phyloP scores from a whole-genome alignment of 2,888 invertebrate species.

The Catocala fraxini region DNA sequence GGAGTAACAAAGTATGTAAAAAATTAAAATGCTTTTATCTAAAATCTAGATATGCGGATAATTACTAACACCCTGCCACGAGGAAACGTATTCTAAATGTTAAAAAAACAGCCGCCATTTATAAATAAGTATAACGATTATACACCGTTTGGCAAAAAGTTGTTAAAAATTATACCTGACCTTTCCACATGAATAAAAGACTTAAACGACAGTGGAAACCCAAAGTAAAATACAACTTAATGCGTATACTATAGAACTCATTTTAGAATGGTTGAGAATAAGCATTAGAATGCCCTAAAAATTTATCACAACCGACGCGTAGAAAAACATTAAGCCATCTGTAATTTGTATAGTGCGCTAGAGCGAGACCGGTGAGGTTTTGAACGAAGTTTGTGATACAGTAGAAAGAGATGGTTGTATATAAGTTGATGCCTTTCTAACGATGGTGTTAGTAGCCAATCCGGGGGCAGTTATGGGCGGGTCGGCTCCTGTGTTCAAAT shows the following conservation, averaged over 20 bases:
- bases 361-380: conserved; percentile 61
- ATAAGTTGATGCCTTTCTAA: conserved; percentile 57
- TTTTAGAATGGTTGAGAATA: conserved; percentile 30
- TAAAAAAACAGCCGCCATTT: conserved; percentile 76
- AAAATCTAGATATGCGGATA: conserved; percentile 81
- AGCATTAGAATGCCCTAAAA: conserved; percentile 70
- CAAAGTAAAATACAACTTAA: conserved; percentile 43
- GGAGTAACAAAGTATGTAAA: conserved; percentile 70
- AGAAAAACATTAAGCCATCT: conserved; percentile 81
- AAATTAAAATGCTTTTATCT: conserved; percentile 70
- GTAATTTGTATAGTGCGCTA: conserved; percentile 75
- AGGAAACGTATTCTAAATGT: conserved; percentile 75
- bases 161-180: conserved; percentile 77
- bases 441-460: conserved; percentile 78
- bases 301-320: conserved; percentile 68
- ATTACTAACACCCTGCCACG: conserved; percentile 77
- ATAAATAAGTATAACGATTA: conserved; percentile 72
- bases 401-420: conserved; percentile 66
- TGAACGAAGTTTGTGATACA: conserved; percentile 41
- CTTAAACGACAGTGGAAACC: conserved; percentile 30
- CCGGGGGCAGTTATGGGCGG: conserved; percentile 75
- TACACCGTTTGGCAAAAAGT: conserved; percentile 72
- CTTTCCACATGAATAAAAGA: conserved; percentile 36
- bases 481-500: conserved; percentile 65
- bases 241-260: conserved; percentile 3